A percentile compares a stretch with the other conserved stretches of the same genome.
These are phyloP conservation scores for Nesoenas mayeri DNA, from an alignment of 2,113 vertebrate species.

Conservation along the genomic window DNA sequence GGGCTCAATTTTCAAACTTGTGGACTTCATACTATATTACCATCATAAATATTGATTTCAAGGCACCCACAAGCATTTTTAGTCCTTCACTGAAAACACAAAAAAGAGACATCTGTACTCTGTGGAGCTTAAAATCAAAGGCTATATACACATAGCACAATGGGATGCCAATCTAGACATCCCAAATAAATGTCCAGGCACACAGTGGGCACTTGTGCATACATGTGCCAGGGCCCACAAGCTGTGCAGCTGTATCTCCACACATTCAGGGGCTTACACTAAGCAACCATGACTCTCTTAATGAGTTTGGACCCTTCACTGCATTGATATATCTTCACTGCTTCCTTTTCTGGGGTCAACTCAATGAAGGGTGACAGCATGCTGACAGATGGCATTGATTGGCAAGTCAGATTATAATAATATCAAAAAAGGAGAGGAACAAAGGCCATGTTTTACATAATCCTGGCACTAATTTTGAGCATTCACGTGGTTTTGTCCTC, in stretches of 20 bases:
- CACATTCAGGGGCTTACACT: not conserved
- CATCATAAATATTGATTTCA: conserved; percentile 62
- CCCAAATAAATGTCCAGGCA: not conserved
- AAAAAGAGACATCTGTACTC: not conserved
- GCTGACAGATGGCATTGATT: not conserved
- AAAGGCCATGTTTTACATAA: not conserved
- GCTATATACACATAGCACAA: not conserved
- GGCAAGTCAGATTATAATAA: not conserved
- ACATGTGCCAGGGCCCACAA: not conserved
- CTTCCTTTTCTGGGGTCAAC: not conserved
- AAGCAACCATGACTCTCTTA: not conserved
- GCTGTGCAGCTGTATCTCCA: not conserved
- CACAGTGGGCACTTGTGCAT: not conserved
- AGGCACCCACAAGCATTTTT: conserved; percentile 44
- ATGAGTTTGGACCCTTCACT: not conserved
- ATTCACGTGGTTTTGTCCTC: not conserved
- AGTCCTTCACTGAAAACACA: conserved; percentile 12
- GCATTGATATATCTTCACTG: not conserved
- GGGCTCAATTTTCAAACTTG: conserved; percentile 55
- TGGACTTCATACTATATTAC: conserved; percentile 33
- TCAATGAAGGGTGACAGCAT: not conserved
- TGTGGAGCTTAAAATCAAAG: conserved; percentile 6
- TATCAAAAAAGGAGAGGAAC: not conserved
- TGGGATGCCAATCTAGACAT: not conserved
- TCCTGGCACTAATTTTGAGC: not conserved